Conservation (phyloP, 2,797 vertebrate species). For the Micropoecilia bifurca region DNA sequence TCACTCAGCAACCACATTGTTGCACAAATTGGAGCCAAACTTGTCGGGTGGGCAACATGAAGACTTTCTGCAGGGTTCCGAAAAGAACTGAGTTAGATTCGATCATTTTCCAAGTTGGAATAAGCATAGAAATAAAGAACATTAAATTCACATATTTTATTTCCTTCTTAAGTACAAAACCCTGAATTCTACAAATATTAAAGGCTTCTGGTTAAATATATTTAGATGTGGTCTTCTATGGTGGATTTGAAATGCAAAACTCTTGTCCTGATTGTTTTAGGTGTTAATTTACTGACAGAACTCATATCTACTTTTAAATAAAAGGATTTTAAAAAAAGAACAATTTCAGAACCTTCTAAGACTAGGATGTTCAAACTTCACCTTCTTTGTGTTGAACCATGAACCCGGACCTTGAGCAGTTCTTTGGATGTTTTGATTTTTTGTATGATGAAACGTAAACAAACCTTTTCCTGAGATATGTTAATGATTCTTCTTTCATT, state of each 20-base stretch:
- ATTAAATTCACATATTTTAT: neutral
- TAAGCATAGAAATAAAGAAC: neutral
- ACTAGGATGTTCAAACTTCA: neutral
- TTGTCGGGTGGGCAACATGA: neutral
- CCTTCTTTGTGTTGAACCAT: neutral
- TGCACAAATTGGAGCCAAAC: conserved; percentile 21
- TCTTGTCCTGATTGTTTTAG: neutral
- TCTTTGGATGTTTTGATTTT: neutral
- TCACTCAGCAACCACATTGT: conserved; percentile 45
- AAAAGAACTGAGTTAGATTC: neutral
- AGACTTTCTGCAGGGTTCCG: neutral
- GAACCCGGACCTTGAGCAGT: neutral
- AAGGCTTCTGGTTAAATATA: neutral
- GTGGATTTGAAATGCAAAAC: neutral
- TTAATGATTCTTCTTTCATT: neutral
- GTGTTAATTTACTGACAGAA: neutral
- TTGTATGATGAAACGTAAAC: neutral
- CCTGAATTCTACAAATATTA: neutral
- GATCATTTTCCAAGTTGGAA: neutral
- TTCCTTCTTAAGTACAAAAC: neutral
- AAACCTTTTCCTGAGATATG: neutral
- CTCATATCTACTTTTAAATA: neutral
- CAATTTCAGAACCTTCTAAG: neutral
- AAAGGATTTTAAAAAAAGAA: neutral
- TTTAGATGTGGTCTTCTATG: neutral